phyloP scores from a whole-genome alignment of 2,888 invertebrate species.

The Sphecodes monilicornis region DNA sequence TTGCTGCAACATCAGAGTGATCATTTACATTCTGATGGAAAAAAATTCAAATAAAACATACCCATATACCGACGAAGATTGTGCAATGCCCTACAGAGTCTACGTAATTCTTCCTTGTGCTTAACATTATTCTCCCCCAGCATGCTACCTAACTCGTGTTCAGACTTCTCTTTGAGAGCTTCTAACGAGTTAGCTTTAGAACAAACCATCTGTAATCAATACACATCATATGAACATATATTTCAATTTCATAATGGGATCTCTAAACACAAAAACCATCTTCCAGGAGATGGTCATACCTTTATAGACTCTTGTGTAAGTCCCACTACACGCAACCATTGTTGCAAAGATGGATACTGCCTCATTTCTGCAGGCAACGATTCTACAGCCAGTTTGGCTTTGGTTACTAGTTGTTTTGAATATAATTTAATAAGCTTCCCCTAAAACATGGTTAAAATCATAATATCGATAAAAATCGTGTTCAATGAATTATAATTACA shows the following conservation, averaged over 20 bases:
- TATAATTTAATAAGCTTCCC: conserved; percentile 97
- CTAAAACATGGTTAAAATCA: conserved; percentile 85
- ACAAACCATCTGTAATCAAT: conserved; percentile 87
- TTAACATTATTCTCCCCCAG: conserved; percentile 88
- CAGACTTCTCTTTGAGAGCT: conserved; percentile 92
- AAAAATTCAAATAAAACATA: conserved; percentile 78
- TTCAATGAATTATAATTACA: not conserved
- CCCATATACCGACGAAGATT: conserved; percentile 94
- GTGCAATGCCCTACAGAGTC: conserved; percentile 93
- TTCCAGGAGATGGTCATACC: conserved; percentile 83
- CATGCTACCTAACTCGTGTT: conserved; percentile 91
- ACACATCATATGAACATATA: not conserved
- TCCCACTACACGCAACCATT: conserved; percentile 97
- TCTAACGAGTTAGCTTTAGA: conserved; percentile 91
- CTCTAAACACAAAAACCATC: not conserved
- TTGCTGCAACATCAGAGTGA: not conserved
- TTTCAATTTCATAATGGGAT: not conserved
- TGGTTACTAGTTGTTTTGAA: conserved; percentile 95
- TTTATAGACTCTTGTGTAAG: conserved; percentile 90
- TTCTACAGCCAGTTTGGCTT: conserved; percentile 90
- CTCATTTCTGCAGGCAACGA: conserved; percentile 87
- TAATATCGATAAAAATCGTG: not conserved
- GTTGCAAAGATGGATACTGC: conserved; percentile 92
- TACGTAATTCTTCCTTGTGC: conserved; percentile 91
- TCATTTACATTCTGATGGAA: not conserved